These are phyloP conservation scores for Cheilosia urbana DNA, from an alignment of 2,888 invertebrate species.

Conservation along the genomic window DNA sequence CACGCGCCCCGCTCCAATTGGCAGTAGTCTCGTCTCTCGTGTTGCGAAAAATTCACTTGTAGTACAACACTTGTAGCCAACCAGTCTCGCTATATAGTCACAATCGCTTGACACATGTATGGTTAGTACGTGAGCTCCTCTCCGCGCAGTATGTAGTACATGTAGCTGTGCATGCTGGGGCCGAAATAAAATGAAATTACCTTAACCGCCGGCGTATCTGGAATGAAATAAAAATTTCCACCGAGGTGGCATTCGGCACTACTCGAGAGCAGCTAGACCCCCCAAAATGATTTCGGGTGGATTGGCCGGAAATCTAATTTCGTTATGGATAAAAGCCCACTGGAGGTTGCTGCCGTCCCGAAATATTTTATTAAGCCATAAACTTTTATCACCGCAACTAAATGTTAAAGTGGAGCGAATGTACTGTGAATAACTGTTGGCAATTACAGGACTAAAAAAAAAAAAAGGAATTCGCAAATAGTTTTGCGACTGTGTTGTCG, in stretches of 20 bases:
- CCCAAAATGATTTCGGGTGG: conserved; percentile 62
- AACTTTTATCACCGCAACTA: conserved; percentile 73
- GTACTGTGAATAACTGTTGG: conserved; percentile 69
- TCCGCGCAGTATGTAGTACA: neutral
- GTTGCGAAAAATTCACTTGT: conserved; percentile 59
- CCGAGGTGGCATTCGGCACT: conserved; percentile 39
- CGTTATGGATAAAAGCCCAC: conserved; percentile 69
- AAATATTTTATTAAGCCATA: conserved; percentile 73
- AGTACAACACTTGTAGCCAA: neutral
- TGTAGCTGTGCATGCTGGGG: neutral
- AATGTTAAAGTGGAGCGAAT: conserved; percentile 71
- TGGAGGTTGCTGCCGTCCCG: conserved; percentile 40
- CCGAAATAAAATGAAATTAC: conserved; percentile 70
- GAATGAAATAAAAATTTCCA: conserved; percentile 65
- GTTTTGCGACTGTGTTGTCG: conserved; percentile 45
- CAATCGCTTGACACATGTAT: conserved; percentile 52
- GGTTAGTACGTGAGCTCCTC: neutral
- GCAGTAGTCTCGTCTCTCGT: conserved; percentile 52
- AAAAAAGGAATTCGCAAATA: conserved; percentile 58
- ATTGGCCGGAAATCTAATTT: conserved; percentile 73
- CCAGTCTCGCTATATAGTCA: conserved; percentile 1
- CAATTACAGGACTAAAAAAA: conserved; percentile 58
- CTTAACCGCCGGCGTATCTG: conserved; percentile 66
- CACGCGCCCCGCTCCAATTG: conserved; percentile 59
- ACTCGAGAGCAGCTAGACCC: neutral